Evolutionary conservation across 2,888 invertebrate species (phyloP), one percentile per base, ranked within the genome.

Genomic region (Elmis aenea): DNA sequence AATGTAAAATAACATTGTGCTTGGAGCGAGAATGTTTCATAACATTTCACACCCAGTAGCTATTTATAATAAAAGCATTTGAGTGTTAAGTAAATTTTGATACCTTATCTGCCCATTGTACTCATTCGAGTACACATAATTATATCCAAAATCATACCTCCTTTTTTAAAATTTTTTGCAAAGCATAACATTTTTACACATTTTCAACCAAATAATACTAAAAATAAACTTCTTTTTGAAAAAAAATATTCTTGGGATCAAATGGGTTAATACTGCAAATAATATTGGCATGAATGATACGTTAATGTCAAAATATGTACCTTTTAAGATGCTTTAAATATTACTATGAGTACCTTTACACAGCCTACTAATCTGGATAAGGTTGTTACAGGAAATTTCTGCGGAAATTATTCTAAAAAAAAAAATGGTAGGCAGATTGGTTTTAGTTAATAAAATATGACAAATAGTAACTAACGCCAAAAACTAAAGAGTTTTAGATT

Each of bases 1-100:
- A 33, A 20, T 33, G 31, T 13, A 26, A 13, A 14, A 29, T 34
- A 3, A 34, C 39, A 9, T 18, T 38, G 10, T 39, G 33, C 22
- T 13, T 38, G 12, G 37, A 32, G 16, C 13, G 28, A 13, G 15
- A 22, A 11, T 35, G 35, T 29, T 29, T 29, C 13, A 21, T 5
- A 11, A 15, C 3, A 4, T 18, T 14, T 29, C 29, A 29, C 8
- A 20, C 14, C 2, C 15, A 20, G 16, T 8, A 15, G 15, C 5
- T 18, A 18, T 18, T 5, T 18, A 18, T 18, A 8, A 5, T 5
- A 8, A 18, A 18, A 18, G 8, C 8, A 18, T 6, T n/a, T n/a
- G n/a, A n/a, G n/a, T n/a, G n/a, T n/a, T n/a, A n/a, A n/a, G n/a
- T 18, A 5, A 6, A 18, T 18, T 18, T 6, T 18, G 18, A 18